Conservation (phyloP, 2,797 vertebrate species). For the Sorex maritimensis region DNA sequence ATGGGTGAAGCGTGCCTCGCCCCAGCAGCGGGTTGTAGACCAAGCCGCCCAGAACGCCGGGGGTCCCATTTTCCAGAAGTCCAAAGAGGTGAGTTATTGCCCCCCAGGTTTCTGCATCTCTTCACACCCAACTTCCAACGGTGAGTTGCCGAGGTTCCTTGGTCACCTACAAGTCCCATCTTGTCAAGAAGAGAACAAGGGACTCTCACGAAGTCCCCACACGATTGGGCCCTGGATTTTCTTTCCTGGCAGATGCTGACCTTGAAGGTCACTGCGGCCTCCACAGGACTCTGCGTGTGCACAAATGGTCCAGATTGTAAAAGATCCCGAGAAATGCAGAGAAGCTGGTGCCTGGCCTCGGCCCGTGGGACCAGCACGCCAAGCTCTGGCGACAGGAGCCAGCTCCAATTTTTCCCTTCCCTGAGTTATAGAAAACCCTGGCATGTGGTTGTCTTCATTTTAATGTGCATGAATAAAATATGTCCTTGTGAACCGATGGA, state of each 20-base stretch:
- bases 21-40: too few relatives aligned
- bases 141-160: background rate
- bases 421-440: slow-evolving; percentile 83
- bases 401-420: slow-evolving; percentile 69
- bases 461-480: slow-evolving; percentile 91
- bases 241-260: background rate
- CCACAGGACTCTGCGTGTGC: fast-evolving
- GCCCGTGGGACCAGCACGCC: fast-evolving
- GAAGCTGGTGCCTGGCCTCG: fast-evolving
- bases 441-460: slow-evolving; percentile 87
- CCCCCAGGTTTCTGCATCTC: background rate
- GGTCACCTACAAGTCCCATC: background rate
- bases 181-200: background rate
- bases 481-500: slow-evolving; percentile 85
- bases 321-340: background rate
- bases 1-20: background rate
- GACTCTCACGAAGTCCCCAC: background rate
- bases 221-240: background rate
- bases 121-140: background rate
- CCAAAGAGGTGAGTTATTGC: background rate
- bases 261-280: too few relatives aligned
- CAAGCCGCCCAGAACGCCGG: too few relatives aligned
- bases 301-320: background rate
- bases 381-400: background rate
- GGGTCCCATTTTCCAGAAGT: background rate